phyloP scores from a whole-genome alignment of 1,140 invertebrate genomes.

The Carcinoscorpius rotundicauda region DNA sequence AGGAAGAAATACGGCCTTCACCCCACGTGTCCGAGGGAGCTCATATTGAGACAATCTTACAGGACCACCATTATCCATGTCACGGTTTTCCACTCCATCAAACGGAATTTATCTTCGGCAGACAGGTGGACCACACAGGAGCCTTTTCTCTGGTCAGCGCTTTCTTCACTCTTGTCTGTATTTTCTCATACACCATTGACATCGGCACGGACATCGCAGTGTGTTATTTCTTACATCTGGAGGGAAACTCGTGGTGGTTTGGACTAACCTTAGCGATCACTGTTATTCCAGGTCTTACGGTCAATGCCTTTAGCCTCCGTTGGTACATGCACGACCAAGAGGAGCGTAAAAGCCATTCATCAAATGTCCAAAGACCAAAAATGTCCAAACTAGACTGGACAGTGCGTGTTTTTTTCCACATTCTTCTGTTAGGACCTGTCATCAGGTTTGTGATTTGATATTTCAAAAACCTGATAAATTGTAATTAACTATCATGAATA shows the following conservation, averaged over 20 bases:
- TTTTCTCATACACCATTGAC: constrained; percentile 19
- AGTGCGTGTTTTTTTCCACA: constrained; percentile 21
- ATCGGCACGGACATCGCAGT: constrained; percentile 18
- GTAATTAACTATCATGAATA: no score
- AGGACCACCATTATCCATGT: no score
- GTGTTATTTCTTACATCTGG: constrained; percentile 21
- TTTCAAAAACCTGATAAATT: no score
- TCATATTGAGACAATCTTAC: no score
- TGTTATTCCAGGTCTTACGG: constrained; percentile 18
- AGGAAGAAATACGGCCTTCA: background rate
- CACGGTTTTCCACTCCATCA: no score
- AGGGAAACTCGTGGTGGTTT: constrained; percentile 18
- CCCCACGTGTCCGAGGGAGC: background rate
- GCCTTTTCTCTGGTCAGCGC: no score
- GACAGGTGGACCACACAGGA: no score
- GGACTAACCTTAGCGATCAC: constrained; percentile 19
- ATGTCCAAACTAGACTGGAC: constrained; percentile 18
- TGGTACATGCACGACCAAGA: constrained; percentile 22
- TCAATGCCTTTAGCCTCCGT: constrained; percentile 24
- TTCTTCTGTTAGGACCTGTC: constrained; percentile 24
- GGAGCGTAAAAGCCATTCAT: background rate
- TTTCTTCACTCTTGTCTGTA: constrained; percentile 13
- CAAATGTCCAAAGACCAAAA: constrained; percentile 8
- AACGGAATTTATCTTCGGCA: no score
- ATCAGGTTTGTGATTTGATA: constrained; percentile 18